Base-by-base conservation (phyloP, 2,888 invertebrate species). In the Leptinotarsa peninsularis region DNA sequence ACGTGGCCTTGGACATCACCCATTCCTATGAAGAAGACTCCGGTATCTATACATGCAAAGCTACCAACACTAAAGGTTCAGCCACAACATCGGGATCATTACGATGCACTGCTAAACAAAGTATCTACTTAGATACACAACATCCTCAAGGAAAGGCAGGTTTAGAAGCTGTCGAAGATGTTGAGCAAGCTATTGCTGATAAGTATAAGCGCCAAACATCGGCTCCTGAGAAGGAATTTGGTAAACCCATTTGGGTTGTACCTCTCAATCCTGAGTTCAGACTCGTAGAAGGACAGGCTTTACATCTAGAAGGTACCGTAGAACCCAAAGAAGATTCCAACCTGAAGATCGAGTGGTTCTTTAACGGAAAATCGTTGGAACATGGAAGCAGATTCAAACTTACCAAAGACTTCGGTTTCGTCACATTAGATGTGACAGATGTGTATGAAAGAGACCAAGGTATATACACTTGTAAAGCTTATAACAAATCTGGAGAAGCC, bases 401-500 rank as follows among this genome's bases (percentile, higher is more conserved):
- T 86, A 96, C 95, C 1, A 95, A 94, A 85, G 99, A 99, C 86
- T 98, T 98, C 87, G 99, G 99, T 71, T 98, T 97, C 86, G 98
- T 98, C 5, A 96, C 97, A 4, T 90, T 99, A 82, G 98, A 98
- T 87, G 90, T 99, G 70, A 94, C 93, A 27, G 97, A 98, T 86
- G 95, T 96, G 0, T 96, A 97, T 86, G 96, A 96, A 85, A 92
- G 97, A 83, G 98, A 98, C 87, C 96, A 96, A 87, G 98, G 98
- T 79, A 95, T 97, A 82, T 97, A 97, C 86, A 97, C 96, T 0
- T 96, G 96, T 89, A 96, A 97, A 85, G 97, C 97, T 17, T 95
- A 91, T 82, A 97, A 97, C 85, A 94, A 93, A 87, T 91, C 93
- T 78, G 97, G 97, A 17, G 97, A 97, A 90, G 97, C 97, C 1